Evolutionary conservation across 2,113 vertebrate genomes (phyloP), one percentile per base, ranked within the genome.

Genomic region (Sprattus sprattus): DNA sequence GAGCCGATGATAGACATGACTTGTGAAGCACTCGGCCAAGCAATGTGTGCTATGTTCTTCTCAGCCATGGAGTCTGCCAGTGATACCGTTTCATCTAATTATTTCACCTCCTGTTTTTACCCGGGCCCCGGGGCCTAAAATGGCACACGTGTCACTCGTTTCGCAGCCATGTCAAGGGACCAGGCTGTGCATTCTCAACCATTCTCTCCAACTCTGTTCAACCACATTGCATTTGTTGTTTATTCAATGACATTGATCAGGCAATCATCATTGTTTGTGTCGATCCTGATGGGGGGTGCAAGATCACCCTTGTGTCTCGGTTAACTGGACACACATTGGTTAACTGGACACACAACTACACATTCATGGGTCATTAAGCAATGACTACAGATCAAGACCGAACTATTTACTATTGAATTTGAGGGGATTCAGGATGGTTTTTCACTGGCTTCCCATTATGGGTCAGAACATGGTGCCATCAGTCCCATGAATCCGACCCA

Each of bases 81-180:
- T 78, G 71, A 78, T 78, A 28, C 25, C 13, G 71, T 78, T 78
- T 78, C 71, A 78, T 32, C 71, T 78, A 78, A 78, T 39, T 78
- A 78, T 78, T 78, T 78, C 71, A 44, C 71, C 71, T 78, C 71
- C 71, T 78, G 71, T 78, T 32, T 15, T 32, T 11, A 28, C 28
- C 28, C 20, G 20, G 20, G 39, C 6, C 64, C 2, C 5, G 32
- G 13, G 32, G 28, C 11, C 71, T 4, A 78, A 78, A 78, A 78
- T 78, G 71, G 71, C 71, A 78, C 28, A 78, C 71, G 32, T 78
- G 32, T 78, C 71, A 78, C 32, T 32, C 71, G 28, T 16, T 78
- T 13, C 28, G 28, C 28, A 16, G 28, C 4, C 28, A 6, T 44
- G 71, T 78, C 32, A 15, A 39, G 32, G 10, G 67, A 10, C 67